A percentile compares a stretch with the other conserved stretches of the same genome.
These are phyloP conservation scores for Leptodactylus fuscus DNA, from an alignment of 2,113 vertebrate genomes.

Conservation along the genomic window DNA sequence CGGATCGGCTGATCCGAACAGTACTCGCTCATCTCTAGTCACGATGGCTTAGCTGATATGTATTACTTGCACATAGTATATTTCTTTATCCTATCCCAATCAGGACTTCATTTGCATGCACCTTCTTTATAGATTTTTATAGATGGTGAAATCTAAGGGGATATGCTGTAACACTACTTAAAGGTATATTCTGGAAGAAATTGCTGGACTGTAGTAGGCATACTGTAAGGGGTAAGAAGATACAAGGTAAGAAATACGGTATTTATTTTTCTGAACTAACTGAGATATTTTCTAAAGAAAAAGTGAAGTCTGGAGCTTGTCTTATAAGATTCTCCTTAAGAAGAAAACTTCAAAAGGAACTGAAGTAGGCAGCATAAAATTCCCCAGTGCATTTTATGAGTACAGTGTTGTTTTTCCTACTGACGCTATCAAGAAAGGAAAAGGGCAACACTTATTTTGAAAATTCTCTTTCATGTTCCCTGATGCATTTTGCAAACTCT, in stretches of 20 bases:
- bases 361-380: constrained; percentile 48
- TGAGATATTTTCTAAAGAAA: constrained; percentile 43
- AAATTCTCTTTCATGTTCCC: constrained; percentile 52
- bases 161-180: neutral
- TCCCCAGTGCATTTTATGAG: constrained; percentile 50
- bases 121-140: neutral
- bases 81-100: neutral
- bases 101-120: neutral
- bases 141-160: neutral
- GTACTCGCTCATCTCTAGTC: too few species aligned
- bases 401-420: constrained; percentile 30
- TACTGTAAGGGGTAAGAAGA: neutral
- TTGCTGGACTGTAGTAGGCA: neutral
- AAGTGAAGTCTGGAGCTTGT: constrained; percentile 50
- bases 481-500: constrained; percentile 55
- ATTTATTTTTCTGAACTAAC: constrained; percentile 53
- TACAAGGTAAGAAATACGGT: neutral
- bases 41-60: too few species aligned
- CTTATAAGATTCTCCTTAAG: constrained; percentile 55
- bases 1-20: too few species aligned
- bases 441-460: constrained; percentile 39
- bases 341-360: constrained; percentile 64
- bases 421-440: constrained; percentile 44
- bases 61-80: neutral
- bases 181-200: neutral